A percentile compares a stretch with the other conserved stretches of the same genome.
phyloP scores from a whole-genome alignment of 2,888 invertebrate species.

The Eueremaeus valkanovi region DNA sequence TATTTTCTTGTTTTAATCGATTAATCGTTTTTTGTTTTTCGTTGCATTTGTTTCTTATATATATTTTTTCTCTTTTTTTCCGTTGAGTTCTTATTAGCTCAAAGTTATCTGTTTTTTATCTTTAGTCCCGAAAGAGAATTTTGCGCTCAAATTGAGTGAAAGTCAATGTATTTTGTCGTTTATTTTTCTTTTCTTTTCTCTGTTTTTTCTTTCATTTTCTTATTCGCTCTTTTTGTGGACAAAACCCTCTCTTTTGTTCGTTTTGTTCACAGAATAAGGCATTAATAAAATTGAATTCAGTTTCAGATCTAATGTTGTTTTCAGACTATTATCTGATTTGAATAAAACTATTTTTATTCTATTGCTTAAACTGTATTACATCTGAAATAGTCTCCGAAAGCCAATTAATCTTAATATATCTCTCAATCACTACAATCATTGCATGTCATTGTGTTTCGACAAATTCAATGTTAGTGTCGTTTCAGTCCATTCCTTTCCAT shows the following conservation, averaged over 20 bases:
- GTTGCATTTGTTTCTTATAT: neutral
- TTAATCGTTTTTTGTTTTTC: neutral
- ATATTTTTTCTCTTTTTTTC: neutral
- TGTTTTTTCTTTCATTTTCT: too few species aligned
- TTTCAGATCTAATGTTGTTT: neutral
- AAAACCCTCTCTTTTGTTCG: neutral
- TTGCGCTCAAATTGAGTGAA: constrained; percentile 20
- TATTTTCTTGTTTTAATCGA: neutral
- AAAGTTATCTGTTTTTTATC: constrained; percentile 2
- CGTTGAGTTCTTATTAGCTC: neutral
- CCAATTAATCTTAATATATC: constrained; percentile 27
- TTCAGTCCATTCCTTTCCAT: neutral
- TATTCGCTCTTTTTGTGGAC: constrained; percentile 20
- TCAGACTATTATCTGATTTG: constrained; percentile 19
- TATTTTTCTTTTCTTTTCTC: neutral
- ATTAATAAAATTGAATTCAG: neutral
- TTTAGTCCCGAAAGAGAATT: neutral
- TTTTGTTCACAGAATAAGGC: neutral
- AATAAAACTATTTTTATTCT: constrained; percentile 1
- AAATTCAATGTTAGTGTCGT: constrained; percentile 25
- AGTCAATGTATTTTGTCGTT: constrained; percentile 23
- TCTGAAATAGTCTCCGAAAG: neutral
- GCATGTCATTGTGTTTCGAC: constrained; percentile 22
- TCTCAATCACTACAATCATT: too few species aligned
- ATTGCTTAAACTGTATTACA: neutral